Evolutionary conservation across 2,797 vertebrate genomes (phyloP).

Genomic region (Octomys mimax): DNA sequence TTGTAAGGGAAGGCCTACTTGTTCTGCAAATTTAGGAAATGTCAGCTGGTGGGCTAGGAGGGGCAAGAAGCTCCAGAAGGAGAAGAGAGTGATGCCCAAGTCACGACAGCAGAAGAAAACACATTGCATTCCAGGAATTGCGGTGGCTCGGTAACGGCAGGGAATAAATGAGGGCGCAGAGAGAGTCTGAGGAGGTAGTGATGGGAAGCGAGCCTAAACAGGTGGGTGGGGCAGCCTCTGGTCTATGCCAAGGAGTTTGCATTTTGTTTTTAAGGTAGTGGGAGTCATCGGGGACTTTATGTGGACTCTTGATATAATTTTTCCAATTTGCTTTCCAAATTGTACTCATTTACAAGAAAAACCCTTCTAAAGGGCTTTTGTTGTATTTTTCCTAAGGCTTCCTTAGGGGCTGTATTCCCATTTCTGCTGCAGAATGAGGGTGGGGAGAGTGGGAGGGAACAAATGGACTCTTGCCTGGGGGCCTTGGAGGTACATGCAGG

Average conservation of each 20-base stretch:
- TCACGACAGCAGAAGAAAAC: neutral
- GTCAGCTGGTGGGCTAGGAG: neutral
- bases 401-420: neutral
- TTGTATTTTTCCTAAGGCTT: conserved; percentile 6
- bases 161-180: neutral
- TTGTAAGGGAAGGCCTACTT: neutral
- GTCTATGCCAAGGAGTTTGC: neutral
- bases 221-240: neutral
- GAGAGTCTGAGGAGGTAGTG: neutral
- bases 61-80: neutral
- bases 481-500: neutral
- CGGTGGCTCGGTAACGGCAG: neutral
- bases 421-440: neutral
- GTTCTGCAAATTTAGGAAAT: neutral
- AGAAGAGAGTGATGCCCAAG: neutral
- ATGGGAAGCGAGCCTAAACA: neutral
- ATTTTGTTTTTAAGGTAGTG: neutral
- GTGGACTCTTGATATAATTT: neutral
- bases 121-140: neutral
- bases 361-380: neutral
- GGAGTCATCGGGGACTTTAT: neutral
- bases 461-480: neutral
- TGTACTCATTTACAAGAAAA: conserved; percentile 32
- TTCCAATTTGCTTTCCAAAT: conserved; percentile 46
- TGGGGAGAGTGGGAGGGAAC: no score